Base-by-base conservation (phyloP, 1,140 invertebrate species). In the Bombus soroeensis region DNA sequence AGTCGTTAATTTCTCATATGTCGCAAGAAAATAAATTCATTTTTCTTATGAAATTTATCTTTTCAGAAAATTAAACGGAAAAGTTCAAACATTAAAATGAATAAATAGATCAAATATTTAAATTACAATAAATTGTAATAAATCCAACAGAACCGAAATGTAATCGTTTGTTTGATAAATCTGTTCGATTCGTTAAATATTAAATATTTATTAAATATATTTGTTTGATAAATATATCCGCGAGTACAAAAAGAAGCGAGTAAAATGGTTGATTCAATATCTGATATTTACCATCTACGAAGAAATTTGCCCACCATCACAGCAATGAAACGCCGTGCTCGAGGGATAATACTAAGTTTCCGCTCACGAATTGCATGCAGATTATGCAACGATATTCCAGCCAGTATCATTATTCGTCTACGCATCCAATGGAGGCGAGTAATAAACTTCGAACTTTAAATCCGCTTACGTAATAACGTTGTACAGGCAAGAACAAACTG, bases 321-420 rank as follows among this genome's bases (percentile, higher is more conserved):
- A 64, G 28, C n/a, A 47, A 41, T 32, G 62, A n/a, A 68, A 75
- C 34, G 41, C 81, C 25, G 18, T 53, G n/a, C 47, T 82, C 39
- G 39, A 37, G 39, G 41, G 81, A 59, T 39, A 84, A 79, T 84
- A 79, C 70, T 43, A 71, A 77, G 81, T 77, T 77, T 77, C 59
- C 22, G 28, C 25, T 76, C 47, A 47, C 73, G 53, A 59, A 47
- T 62, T 78, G 28, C 74, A 53, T 62, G 53, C 43, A 80, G 32
- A 85, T 85, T 79, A 85, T 73, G 68, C 83, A 83, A 82, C n/a
- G 39, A 79, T 34, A 68, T 34, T 47, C 37, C 59, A 41, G 39
- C 70, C 34, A 12, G 34, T 37, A 39, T 81, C 39, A 62, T 81
- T 81, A 72, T 57, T 72, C 79, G 68, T 53, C 79, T 25, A 72